Evolutionary conservation across 2,113 vertebrate species (phyloP).

Genomic region (Pseudorasbora parva): DNA sequence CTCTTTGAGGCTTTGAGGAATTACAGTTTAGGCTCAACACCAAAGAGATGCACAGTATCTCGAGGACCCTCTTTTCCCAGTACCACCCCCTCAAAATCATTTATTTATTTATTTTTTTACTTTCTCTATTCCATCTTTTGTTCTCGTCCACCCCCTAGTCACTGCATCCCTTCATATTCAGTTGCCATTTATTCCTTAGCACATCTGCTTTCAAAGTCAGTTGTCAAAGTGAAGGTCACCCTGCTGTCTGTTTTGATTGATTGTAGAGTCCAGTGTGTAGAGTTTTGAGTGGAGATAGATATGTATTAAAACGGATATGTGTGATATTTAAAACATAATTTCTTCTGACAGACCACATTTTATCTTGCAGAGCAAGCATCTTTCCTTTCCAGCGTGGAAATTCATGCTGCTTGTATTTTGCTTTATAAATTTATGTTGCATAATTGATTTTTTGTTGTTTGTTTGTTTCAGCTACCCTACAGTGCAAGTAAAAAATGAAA

Average conservation of each 20-base stretch:
- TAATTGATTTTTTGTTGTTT: not conserved
- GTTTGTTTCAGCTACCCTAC: not conserved
- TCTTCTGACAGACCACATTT: not conserved
- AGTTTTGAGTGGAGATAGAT: not conserved
- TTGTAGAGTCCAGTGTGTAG: not conserved
- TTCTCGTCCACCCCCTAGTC: not conserved
- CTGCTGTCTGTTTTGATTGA: not conserved
- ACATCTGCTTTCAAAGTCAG: not conserved
- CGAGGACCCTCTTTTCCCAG: not conserved
- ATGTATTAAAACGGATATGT: not conserved
- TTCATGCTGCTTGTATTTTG: constrained; percentile 4
- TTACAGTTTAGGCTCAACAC: constrained; percentile 37
- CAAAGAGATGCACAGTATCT: not conserved
- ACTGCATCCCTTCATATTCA: not conserved
- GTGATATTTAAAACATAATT: not conserved
- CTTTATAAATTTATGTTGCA: not conserved
- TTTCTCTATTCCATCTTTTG: not conserved
- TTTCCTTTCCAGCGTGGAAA: not conserved
- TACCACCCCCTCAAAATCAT: constrained; percentile 3
- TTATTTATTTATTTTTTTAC: not conserved
- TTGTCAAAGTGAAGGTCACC: constrained; percentile 25
- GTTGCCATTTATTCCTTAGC: not conserved
- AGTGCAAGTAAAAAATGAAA: not conserved
- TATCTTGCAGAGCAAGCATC: not conserved
- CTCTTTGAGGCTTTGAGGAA: constrained; percentile 42